Evolutionary conservation across 2,888 invertebrate genomes (phyloP).

Genomic region (Anaspis maculata): DNA sequence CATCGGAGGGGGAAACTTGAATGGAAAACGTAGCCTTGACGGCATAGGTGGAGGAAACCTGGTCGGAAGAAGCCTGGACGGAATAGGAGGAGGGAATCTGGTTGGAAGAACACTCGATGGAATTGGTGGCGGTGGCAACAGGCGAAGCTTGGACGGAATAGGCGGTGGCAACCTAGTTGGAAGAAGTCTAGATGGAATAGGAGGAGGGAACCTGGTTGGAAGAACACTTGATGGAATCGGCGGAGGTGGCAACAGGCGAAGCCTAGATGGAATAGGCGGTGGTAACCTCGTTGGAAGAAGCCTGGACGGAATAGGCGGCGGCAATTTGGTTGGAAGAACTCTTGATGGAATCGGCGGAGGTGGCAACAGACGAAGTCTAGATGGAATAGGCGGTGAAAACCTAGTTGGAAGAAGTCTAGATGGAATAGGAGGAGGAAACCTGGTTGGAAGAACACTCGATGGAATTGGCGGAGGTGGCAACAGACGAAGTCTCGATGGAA

Average conservation of each 20-base stretch:
- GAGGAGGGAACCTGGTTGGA: not conserved
- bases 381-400: slow-evolving; percentile 1
- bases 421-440: slow-evolving; percentile 16
- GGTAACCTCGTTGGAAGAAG: not conserved
- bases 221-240: not conserved
- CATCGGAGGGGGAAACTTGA: slow-evolving; percentile 16
- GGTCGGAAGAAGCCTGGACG: slow-evolving; percentile 17
- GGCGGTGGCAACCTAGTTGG: not conserved
- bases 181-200: not conserved
- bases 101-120: slow-evolving; percentile 14
- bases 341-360: slow-evolving; percentile 20
- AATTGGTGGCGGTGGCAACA: slow-evolving; percentile 16
- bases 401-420: slow-evolving; percentile 13
- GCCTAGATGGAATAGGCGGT: too few species aligned
- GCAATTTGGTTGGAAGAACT: slow-evolving; percentile 11
- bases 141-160: slow-evolving; percentile 12
- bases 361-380: too few species aligned
- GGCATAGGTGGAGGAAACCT: too few species aligned
- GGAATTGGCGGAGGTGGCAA: too few species aligned
- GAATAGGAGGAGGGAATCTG: slow-evolving; percentile 16
- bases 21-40: too few species aligned
- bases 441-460: slow-evolving; percentile 14
- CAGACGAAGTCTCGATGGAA: too few species aligned
- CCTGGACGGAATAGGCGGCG: not conserved
- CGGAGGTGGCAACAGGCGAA: too few species aligned